A percentile compares a stretch with the other conserved stretches of the same genome.
These are phyloP conservation scores for Phymorhynchus buccinoides DNA, from an alignment of 1,140 invertebrate genomes.

Conservation along the genomic window DNA sequence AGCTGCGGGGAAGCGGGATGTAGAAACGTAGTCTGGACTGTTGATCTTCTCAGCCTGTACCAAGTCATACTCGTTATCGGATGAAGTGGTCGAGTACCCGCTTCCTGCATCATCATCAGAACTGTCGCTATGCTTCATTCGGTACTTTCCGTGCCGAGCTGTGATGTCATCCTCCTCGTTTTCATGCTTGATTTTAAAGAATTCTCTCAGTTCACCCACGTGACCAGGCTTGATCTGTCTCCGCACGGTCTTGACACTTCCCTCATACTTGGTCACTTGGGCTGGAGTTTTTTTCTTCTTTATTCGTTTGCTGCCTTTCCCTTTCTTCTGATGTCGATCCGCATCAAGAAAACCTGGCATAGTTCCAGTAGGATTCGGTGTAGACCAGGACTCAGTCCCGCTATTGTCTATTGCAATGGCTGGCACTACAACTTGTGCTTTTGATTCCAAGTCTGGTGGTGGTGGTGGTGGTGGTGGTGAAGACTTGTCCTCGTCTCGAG, in stretches of 20 bases:
- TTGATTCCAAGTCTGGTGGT: too few species aligned
- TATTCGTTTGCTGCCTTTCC: conserved; percentile 1
- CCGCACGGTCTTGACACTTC: conserved; percentile 33
- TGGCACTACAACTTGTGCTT: not conserved
- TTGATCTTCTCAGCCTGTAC: conserved; percentile 28
- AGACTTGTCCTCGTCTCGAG: not conserved
- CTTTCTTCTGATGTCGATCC: not conserved
- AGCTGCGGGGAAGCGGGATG: not conserved
- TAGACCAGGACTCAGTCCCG: not conserved
- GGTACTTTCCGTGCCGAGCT: not conserved
- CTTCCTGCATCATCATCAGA: conserved; percentile 4
- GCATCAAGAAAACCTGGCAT: not conserved
- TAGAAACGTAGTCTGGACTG: conserved; percentile 26
- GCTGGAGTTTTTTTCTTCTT: conserved; percentile 6
- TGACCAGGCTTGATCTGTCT: conserved; percentile 37
- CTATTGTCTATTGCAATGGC: not conserved
- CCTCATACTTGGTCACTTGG: conserved; percentile 34
- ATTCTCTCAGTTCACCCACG: conserved; percentile 32
- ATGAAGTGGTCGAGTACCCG: conserved; percentile 34
- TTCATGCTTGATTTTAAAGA: conserved; percentile 1
- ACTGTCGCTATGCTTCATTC: not conserved
- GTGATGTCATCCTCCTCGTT: not conserved
- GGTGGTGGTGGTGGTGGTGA: not conserved
- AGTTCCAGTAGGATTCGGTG: not conserved
- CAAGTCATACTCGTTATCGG: conserved; percentile 38